Conservation (phyloP, 2,888 invertebrate genomes). For the Dioctria linearis region DNA sequence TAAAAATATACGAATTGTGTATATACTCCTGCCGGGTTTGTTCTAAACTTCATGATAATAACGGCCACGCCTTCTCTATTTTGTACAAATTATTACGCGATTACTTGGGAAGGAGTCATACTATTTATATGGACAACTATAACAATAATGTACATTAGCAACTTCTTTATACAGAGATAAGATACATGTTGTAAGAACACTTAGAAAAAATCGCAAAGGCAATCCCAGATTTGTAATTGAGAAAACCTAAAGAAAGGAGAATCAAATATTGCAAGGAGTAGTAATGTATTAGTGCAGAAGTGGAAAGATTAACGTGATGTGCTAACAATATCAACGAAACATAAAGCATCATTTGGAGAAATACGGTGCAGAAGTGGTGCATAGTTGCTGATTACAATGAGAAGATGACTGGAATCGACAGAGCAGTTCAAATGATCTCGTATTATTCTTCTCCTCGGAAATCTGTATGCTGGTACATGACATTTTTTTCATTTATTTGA, state of each 20-base stretch:
- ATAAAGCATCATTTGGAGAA: not conserved
- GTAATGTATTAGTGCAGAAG: not conserved
- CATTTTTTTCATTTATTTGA: not conserved
- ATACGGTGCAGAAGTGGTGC: not conserved
- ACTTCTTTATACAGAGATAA: not conserved
- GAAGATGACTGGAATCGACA: conserved; percentile 35
- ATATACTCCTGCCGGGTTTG: not conserved
- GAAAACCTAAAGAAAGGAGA: not conserved
- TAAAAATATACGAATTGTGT: conserved; percentile 9
- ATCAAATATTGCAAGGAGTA: not conserved
- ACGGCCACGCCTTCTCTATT: not conserved
- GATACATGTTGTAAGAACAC: not conserved
- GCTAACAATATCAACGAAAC: not conserved
- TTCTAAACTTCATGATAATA: conserved; percentile 14
- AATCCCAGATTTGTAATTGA: conserved; percentile 8
- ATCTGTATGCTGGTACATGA: conserved; percentile 9
- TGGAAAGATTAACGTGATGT: not conserved
- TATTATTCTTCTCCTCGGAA: conserved; percentile 19
- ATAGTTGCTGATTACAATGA: conserved; percentile 24
- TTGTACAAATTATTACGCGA: not conserved
- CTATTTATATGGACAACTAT: conserved; percentile 13
- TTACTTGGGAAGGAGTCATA: not conserved
- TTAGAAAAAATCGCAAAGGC: not conserved
- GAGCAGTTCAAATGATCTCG: conserved; percentile 21
- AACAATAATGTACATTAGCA: conserved; percentile 10